Evolutionary conservation across 2,797 vertebrate genomes (phyloP), one percentile per base, ranked within the genome.

Genomic region (Taeniopygia guttata): DNA sequence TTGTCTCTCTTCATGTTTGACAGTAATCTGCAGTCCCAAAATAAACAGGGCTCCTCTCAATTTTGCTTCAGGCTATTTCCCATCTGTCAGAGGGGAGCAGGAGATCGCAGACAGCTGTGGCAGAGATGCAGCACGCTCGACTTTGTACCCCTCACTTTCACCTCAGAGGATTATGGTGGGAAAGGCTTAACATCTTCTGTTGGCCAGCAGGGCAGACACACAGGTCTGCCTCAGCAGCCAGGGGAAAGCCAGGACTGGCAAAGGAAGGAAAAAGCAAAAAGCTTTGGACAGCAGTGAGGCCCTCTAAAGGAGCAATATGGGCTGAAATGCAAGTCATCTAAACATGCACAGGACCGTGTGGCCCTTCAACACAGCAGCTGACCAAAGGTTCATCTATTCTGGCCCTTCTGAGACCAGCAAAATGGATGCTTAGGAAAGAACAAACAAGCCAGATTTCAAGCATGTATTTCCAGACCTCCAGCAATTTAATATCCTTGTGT

Each of bases 51-150:
- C 51, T 90, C 86, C 67, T 95, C 93, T 84, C 63, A 91, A 30
- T 64, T 66, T 95, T 63, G 89, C 90, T 87, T 70, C 54, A 36
- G 96, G 93, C 64, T 92, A 58, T 93, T 95, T 94, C 72, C 75
- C 45, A 43, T 87, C 62, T 72, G 54, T 86, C 38, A 49, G 46
- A 89, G 69, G 14, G n/a, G 72, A 87, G 64, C 54, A 62, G 86
- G 48, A 84, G 54, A 88, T 62, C 0, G 1, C 46, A 85, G 64
- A 17, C n/a, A 64, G 67, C 36, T 5, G 1, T 0, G 0, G 68
- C 3, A 5, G 76, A 84, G 72, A 54, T 49, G 27, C 38, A 77
- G 45, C 51, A 54, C 0, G 0, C n/a, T 73, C 1, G 0, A 7
- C 60, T 88, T 67, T 1, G 3, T 51, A 46, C 25, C 51, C 56